Evolutionary conservation across 2,797 vertebrate genomes (phyloP), one percentile per base, ranked within the genome.

Genomic region (Neosalanx taihuensis): DNA sequence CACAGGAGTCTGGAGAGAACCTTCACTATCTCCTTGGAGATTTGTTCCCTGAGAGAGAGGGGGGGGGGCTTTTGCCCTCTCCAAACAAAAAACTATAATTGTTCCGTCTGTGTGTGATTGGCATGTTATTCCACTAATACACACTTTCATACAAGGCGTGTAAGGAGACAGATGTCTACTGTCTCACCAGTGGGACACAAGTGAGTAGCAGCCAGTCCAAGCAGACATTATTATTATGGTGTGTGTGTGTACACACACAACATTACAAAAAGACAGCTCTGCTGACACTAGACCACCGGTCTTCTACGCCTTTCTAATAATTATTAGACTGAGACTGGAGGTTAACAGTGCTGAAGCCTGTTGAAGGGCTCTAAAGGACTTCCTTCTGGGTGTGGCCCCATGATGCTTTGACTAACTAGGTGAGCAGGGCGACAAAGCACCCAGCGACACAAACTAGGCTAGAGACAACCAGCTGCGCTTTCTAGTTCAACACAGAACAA

Each of bases 61-160:
- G 49, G 23, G 23, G 23, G 68, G 71, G 53, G 17, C 60, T 29
- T 30, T 17, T 17, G 30, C 72, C 70, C 70, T 72, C 72, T 70
- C 2, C 71, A 15, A 70, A 30, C 53, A 37, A 13, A 64, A 73
- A 58, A 59, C 67, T 12, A 10, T 46, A 46, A 73, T 76, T 80
- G 59, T 59, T 64, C 62, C 30, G 67, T 71, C 63, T 68, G 57
- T 57, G 60, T 29, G 29, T 59, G 5, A 33, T 64, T 35, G 31
- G 18, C 61, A 31, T 6, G 15, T 35, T 56, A 74, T 49, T 33
- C 73, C 60, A 37, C 46, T 69, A 18, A 68, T 78, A 69, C 80
- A 88, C 81, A 89, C 84, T 86, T 85, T 79, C 56, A 49, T 29
- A 10, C 17, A 26, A 2, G 37, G 15, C 37, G 33, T 71, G 74